These are phyloP conservation scores for Gnathonemus echidnorhynchus DNA, from an alignment of 2,113 vertebrate genomes.

Conservation along the genomic window DNA sequence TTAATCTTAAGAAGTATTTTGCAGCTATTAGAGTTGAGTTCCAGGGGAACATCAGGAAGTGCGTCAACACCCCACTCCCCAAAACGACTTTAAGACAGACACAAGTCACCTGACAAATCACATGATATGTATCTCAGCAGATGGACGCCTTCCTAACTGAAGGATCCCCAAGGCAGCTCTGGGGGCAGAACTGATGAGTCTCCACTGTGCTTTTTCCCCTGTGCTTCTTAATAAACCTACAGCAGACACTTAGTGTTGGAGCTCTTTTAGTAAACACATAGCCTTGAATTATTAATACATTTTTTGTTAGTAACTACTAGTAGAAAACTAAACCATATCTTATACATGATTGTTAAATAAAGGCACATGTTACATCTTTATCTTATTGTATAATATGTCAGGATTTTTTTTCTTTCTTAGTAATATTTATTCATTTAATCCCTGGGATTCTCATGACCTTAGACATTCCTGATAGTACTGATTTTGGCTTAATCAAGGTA, in stretches of 20 bases:
- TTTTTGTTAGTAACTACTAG: not conserved
- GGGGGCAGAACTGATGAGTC: not conserved
- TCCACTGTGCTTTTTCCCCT: not conserved
- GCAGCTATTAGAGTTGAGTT: not conserved
- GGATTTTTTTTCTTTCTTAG: not conserved
- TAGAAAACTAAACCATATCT: not conserved
- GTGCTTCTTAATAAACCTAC: not conserved
- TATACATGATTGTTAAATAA: not conserved
- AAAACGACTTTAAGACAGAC: not conserved
- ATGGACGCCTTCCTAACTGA: not conserved
- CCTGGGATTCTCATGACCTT: not conserved
- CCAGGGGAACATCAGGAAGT: not conserved
- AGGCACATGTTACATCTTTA: not conserved
- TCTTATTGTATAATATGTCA: not conserved
- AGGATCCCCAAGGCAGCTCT: not conserved
- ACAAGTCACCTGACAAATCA: not conserved
- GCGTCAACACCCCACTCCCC: not conserved
- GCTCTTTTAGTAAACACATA: not conserved
- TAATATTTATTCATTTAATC: not conserved
- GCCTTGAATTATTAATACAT: not conserved
- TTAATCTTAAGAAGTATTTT: not conserved
- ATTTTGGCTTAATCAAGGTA: not conserved
- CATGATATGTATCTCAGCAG: not conserved
- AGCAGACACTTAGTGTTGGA: not conserved
- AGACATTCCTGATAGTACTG: not conserved